These are phyloP conservation scores for Netelia melanura DNA, from an alignment of 2,888 invertebrate genomes.

Conservation along the genomic window DNA sequence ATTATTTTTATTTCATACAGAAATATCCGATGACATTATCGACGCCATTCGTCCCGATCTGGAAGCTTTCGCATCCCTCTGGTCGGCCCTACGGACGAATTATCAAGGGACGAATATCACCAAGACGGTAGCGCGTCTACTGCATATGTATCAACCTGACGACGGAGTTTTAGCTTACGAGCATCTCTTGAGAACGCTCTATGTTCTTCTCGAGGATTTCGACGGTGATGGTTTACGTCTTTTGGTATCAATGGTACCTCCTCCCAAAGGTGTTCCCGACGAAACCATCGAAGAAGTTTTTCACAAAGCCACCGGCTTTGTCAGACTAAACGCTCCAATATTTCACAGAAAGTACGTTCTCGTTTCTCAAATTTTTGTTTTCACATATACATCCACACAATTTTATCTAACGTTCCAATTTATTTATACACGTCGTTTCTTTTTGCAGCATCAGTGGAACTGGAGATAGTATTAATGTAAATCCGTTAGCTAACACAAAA, in stretches of 20 bases:
- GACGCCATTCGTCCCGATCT: slow-evolving; percentile 70
- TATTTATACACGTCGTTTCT: neutral
- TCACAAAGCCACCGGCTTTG: slow-evolving; percentile 74
- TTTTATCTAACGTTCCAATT: neutral
- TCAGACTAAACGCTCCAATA: slow-evolving; percentile 73
- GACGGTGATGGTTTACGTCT: slow-evolving; percentile 73
- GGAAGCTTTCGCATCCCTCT: slow-evolving; percentile 74
- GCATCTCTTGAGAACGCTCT: slow-evolving; percentile 75
- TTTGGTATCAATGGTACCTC: slow-evolving; percentile 77
- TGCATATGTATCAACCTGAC: slow-evolving; percentile 79
- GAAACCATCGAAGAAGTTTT: slow-evolving; percentile 75
- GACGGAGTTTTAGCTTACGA: slow-evolving; percentile 78
- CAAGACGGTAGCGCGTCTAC: slow-evolving; percentile 75
- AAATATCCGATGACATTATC: slow-evolving; percentile 53
- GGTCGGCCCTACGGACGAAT: slow-evolving; percentile 73
- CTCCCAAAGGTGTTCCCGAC: slow-evolving; percentile 74
- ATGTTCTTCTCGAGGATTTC: slow-evolving; percentile 74
- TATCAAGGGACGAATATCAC: slow-evolving; percentile 75
- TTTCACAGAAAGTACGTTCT: slow-evolving; percentile 67
- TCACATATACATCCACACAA: too few species aligned
- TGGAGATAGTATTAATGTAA: too few species aligned
- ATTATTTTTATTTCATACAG: slow-evolving; percentile 17
- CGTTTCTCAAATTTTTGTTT: neutral
- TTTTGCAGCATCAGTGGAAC: too few species aligned
- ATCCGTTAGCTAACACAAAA: too few species aligned